These are phyloP conservation scores for Chymomyza caudatula DNA, from an alignment of 2,888 invertebrate species.

Conservation along the genomic window DNA sequence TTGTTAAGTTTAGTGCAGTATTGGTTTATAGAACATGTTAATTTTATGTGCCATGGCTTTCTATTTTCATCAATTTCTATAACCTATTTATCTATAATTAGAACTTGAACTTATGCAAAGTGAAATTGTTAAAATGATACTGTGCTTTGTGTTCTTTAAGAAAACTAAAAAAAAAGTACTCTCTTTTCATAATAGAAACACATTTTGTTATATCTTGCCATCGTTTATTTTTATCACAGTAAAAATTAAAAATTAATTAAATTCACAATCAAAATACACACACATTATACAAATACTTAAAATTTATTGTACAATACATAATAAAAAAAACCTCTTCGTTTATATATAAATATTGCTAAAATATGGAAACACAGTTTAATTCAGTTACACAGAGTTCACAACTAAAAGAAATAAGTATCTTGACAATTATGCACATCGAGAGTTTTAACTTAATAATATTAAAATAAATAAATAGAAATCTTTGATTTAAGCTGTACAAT, in stretches of 20 bases:
- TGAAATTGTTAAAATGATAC: too few relatives aligned
- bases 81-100: not conserved
- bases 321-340: not conserved
- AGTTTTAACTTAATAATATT: slow-evolving; percentile 11
- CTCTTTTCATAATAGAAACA: too few relatives aligned
- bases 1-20: not conserved
- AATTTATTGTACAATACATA: not conserved
- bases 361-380: slow-evolving; percentile 36
- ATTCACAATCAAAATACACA: slow-evolving; percentile 57
- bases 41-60: not conserved
- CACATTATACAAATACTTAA: slow-evolving; percentile 24
- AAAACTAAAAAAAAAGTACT: too few relatives aligned
- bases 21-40: not conserved
- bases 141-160: too few relatives aligned
- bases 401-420: slow-evolving; percentile 44
- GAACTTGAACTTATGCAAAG: too few relatives aligned
- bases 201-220: slow-evolving; percentile 36
- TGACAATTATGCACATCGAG: slow-evolving; percentile 37
- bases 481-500: not conserved
- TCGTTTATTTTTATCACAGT: slow-evolving; percentile 72
- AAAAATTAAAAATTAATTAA: slow-evolving; percentile 72
- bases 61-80: too few relatives aligned
- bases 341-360: slow-evolving; percentile 42
- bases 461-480: slow-evolving; percentile 1
- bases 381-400: slow-evolving; percentile 25